Evolutionary conservation across 2,888 invertebrate species (phyloP).

Genomic region (Patella depressa): DNA sequence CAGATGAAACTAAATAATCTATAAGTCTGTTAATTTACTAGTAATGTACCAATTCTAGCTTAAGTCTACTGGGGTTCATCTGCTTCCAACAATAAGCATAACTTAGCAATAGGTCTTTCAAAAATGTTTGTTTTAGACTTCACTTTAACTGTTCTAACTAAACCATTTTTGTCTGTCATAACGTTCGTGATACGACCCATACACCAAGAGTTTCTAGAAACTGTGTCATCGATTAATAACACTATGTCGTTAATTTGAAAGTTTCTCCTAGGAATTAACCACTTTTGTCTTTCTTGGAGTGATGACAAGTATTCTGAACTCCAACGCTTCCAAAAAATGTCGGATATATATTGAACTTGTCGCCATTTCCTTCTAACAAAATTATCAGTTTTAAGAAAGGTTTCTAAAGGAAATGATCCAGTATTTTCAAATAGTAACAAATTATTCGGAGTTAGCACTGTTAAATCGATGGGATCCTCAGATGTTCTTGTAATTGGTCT

Average conservation of each 20-base stretch:
- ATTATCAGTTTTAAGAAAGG: constrained; percentile 30
- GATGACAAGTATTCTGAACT: constrained; percentile 24
- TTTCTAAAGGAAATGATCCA: constrained; percentile 28
- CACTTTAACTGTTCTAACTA: constrained; percentile 17
- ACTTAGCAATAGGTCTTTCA: neutral
- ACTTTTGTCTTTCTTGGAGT: constrained; percentile 32
- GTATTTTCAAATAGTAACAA: constrained; percentile 22
- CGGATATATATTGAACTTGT: constrained; percentile 38
- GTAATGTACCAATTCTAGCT: neutral
- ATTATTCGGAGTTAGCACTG: constrained; percentile 35
- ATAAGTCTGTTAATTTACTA: neutral
- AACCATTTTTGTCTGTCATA: constrained; percentile 10
- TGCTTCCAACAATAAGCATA: neutral
- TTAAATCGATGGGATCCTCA: constrained; percentile 26
- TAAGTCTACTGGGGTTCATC: neutral
- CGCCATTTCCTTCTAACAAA: constrained; percentile 36
- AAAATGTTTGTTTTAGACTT: constrained; percentile 11
- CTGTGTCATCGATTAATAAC: constrained; percentile 15
- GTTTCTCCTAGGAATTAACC: constrained; percentile 17
- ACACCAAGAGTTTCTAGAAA: constrained; percentile 18
- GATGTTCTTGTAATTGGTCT: constrained; percentile 31
- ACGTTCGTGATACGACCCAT: constrained; percentile 7
- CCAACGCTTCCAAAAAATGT: constrained; percentile 36
- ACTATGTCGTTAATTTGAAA: constrained; percentile 15
- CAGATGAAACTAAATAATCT: neutral